These are phyloP conservation scores for Salvelinus namaycush DNA, from an alignment of 2,113 vertebrate genomes.

Conservation along the genomic window DNA sequence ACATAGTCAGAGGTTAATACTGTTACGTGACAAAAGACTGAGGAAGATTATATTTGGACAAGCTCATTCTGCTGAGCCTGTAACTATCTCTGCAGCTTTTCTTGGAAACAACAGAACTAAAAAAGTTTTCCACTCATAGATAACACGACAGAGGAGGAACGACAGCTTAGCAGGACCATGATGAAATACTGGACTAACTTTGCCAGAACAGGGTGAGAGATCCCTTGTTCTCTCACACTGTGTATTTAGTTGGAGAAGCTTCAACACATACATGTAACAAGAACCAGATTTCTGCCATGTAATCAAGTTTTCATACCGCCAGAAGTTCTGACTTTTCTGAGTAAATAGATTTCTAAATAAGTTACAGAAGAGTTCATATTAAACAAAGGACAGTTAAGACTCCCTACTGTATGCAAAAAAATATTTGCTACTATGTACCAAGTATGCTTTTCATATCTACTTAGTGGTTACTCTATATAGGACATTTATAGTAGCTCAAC, in stretches of 20 bases:
- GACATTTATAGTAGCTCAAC: no score
- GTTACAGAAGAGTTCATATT: no score
- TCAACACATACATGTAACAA: not conserved
- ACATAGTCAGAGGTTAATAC: no score
- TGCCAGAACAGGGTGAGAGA: constrained; percentile 24
- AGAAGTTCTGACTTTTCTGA: not conserved
- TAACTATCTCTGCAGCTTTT: not conserved
- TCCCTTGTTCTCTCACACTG: not conserved
- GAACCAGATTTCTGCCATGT: constrained; percentile 3
- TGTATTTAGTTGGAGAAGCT: not conserved
- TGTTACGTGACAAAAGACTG: no score
- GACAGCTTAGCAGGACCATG: constrained; percentile 8
- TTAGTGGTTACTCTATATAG: no score
- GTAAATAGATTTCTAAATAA: no score
- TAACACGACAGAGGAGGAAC: constrained; percentile 8
- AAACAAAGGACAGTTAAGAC: no score
- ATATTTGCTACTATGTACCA: no score
- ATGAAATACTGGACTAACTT: constrained; percentile 32
- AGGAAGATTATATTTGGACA: no score
- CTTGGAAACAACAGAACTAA: not conserved
- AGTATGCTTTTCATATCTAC: no score
- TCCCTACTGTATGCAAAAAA: no score
- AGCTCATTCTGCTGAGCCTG: no score
- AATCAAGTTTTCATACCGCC: not conserved
- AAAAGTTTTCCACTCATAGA: not conserved